phyloP scores from a whole-genome alignment of 1,140 invertebrate species.

The Bombus vancouverensis region DNA sequence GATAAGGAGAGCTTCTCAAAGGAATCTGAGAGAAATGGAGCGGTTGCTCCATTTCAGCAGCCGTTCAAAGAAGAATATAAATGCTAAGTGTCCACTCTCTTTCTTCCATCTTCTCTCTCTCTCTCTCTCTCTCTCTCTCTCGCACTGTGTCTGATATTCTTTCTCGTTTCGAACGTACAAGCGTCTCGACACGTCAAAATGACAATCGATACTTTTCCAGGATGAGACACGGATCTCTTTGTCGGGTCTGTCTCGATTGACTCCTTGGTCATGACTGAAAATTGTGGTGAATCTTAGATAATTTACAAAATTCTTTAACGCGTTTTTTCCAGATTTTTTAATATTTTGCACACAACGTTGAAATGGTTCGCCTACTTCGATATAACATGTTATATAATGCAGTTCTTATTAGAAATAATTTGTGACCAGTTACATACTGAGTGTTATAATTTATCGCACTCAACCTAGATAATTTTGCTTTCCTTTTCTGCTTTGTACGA shows the following conservation, averaged over 20 bases:
- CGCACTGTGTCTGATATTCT: not conserved
- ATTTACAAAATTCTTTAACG: not conserved
- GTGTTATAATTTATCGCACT: no score
- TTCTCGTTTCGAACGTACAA: not conserved
- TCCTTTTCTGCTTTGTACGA: no score
- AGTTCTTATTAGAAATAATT: no score
- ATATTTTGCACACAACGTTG: no score
- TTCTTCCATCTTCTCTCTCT: not conserved
- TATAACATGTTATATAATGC: no score
- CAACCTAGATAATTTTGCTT: no score
- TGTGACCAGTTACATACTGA: no score
- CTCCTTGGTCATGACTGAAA: not conserved
- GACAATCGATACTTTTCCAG: not conserved
- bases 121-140: not conserved
- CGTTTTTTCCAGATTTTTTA: no score
- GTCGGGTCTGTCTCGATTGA: not conserved
- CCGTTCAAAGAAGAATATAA: constrained; percentile 46
- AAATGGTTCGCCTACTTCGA: no score
- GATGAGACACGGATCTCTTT: not conserved
- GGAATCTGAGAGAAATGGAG: constrained; percentile 9
- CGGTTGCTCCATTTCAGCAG: constrained; percentile 36
- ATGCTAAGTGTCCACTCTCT: constrained; percentile 45
- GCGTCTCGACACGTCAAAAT: not conserved
- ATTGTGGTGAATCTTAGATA: not conserved
- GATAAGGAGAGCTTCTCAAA: constrained; percentile 48